Conservation (phyloP, 92 coral and sea anemone genomes). For the Epizoanthus illoricatus region DNA sequence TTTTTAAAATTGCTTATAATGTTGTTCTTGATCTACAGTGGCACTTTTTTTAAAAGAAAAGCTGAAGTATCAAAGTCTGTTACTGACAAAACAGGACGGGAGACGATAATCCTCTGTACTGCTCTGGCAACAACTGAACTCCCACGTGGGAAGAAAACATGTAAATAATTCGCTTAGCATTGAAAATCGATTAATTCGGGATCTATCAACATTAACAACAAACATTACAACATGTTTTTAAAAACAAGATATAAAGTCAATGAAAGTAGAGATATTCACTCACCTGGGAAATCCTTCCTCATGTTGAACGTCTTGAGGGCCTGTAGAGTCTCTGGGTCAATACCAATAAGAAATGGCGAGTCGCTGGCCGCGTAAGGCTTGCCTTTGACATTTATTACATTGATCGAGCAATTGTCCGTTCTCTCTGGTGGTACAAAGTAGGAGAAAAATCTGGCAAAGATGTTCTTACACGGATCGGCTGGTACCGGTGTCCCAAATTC, state of each 20-base stretch:
- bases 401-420: conserved; percentile 89
- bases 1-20: no score
- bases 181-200: no score
- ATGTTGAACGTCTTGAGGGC: conserved; percentile 71
- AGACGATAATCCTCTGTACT: no score
- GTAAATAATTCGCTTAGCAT: no score
- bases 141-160: no score
- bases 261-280: conserved; percentile 1
- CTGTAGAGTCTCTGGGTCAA: conserved; percentile 76
- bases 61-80: no score
- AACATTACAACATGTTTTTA: not conserved
- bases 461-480: conserved; percentile 94
- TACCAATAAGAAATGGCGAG: conserved; percentile 81
- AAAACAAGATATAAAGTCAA: not conserved
- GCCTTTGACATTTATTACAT: conserved; percentile 72
- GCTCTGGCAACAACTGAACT: no score
- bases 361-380: conserved; percentile 88
- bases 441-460: conserved; percentile 94
- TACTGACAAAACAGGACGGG: no score
- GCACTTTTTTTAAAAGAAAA: no score
- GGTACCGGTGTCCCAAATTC: conserved; percentile 96
- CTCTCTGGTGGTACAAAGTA: conserved; percentile 88
- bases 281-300: conserved; percentile 84
- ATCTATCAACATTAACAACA: not conserved
- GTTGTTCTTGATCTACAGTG: no score